Base-by-base conservation (phyloP, 2,888 invertebrate genomes). In the Papilio protenor region DNA sequence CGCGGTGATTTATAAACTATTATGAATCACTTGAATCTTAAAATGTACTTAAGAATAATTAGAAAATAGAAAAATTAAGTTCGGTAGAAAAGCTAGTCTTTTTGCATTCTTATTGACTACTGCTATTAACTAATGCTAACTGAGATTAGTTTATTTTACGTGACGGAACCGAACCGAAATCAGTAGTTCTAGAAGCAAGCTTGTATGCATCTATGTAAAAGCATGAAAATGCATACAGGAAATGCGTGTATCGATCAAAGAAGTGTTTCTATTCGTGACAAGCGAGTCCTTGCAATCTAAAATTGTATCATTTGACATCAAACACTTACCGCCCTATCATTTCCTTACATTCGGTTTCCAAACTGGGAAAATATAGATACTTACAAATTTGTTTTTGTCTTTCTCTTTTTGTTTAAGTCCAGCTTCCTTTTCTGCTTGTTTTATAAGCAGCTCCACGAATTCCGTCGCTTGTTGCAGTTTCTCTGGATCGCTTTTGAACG, bases 371-470 rank as follows among this genome's bases (percentile, higher is more conserved):
- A 92, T 92, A 93, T 91, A 94, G 91, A 94, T 94, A 94, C 94
- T 94, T 94, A 95, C 95, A 87, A 94, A 92, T 92, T 93, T 94
- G 88, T 92, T 95, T 95, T 94, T 95, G 89, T 95, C 95, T 91
- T 94, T 95, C 90, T 95, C 92, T 91, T 94, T 94, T 86, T 92
- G 92, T 92, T 95, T 95, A 84, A 93, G 88, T 84, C 95, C 95
- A 82, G 95, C 96, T 89, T 96, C 95, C 87, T 92, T 93, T 89
- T 95, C 95, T 81, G 96, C 96, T 87, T 95, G 95, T 86, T 95
- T 94, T 86, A 96, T 94, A 79, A 96, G 94, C 87, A 95, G 95
- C 84, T 96, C 96, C 82, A 96, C 95, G 89, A 96, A 96, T 83
- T 95, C 95, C 80, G 93, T 92, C 74, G 96, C 94, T 79, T 95